Evolutionary conservation across 1,140 invertebrate species (phyloP), one percentile per base, ranked within the genome.

Genomic region (Aethina tumida): DNA sequence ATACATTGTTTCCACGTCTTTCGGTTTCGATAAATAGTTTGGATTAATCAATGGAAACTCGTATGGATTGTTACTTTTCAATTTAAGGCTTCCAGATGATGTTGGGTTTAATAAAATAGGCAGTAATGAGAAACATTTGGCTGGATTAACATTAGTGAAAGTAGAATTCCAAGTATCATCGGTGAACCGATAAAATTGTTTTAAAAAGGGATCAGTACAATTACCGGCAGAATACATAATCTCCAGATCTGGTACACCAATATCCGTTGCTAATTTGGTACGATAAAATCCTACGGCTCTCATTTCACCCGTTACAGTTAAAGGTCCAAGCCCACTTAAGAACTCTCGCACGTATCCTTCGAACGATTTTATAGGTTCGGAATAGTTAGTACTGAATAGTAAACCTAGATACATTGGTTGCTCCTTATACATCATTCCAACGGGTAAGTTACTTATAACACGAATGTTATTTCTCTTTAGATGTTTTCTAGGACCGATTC

Each of bases 381-480:
- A 28, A 22, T 35, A 35, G 18, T 41, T 41, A 14, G 33, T 35
- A 4, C 8, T n/a, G 22, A 90, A 91, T 0, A 82, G 76, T 9
- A 88, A 52, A 0, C 84, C 84, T 2, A 82, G 82, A 1, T 84
- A 58, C 0, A 82, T 82, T 0, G 85, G 79, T 52, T 84, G 81
- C 45, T 86, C 82, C 53, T 87, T 83, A 17, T 87, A 62, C 50
- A 85, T 84, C 40, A 81, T 71, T n/a, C 83, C 83, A 16, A 64
- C 63, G 15, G 35, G 34, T 12, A 55, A 39, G 34, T 65, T 55
- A 9, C 53, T 39, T 15, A 64, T 18, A 6, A 60, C 39, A 9
- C 39, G 41, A 37, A 67, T 62, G 9, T 64, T 63, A 8, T 70
- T 48, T 35, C 62, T 53, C 24, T 60, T 42, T 3, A 77, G 52